Base-by-base conservation (phyloP, 2,888 invertebrate genomes). In the Rhimphoctona megacephalus region DNA sequence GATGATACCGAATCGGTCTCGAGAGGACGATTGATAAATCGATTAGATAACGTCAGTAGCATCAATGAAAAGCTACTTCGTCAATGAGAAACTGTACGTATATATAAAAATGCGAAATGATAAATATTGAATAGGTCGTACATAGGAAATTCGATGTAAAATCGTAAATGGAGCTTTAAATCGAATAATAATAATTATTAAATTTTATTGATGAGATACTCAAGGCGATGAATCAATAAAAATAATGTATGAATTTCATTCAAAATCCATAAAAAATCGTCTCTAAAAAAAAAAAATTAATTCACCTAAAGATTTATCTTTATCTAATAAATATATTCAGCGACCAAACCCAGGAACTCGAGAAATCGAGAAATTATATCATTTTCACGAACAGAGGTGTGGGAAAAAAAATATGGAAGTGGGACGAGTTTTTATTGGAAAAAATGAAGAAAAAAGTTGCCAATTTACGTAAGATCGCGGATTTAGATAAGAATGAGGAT, bases 1-100 rank as follows among this genome's bases (percentile, higher is more conserved):
- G 73, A 64, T 49, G 82, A 83, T 78, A 33, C 54, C 66, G 33
- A 83, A 70, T 43, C 57, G 39, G 52, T 72, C 25, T 67, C 43
- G 67, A 22, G 85, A 84, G 83, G 81, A 81, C 84, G 81, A 86
- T 84, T 84, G 84, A 86, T 84, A 86, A 84, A 81, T 69, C 83
- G 86, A 86, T 86, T 84, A 86, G 86, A 86, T 86, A 86, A 86
- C 61, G 61, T 49, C 74, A 69, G 84, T 84, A 69, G 81, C 83
- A 84, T 86, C 86, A 86, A 86, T 86, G 86, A 84, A 84, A 81
- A 79, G 81, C 33, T 78, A 52, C 78, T 84, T 73, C 39, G 52
- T 84, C 81, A 86, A 84, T 86, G 73, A 78, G 81, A 84, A 86
- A 74, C 70, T 14, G 69, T 78, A 61, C 36, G 69, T 54, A 30